Evolutionary conservation across 2,888 invertebrate genomes (phyloP).

Genomic region (Acholoe squamosa): DNA sequence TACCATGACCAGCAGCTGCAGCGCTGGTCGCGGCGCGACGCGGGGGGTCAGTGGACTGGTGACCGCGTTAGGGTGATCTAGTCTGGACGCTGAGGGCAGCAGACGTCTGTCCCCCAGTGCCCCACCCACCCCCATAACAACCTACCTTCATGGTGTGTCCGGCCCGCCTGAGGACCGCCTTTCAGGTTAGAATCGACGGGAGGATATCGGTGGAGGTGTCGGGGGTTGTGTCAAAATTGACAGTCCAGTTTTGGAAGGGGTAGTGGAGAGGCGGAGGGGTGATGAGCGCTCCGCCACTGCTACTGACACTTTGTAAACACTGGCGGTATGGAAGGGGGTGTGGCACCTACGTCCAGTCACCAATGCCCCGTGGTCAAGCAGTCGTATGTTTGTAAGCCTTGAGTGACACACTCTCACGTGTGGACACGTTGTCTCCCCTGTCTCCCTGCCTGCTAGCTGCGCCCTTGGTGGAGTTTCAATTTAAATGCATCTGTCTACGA

Average conservation of each 20-base stretch:
- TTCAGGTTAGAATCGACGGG: neutral
- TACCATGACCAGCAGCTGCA: neutral
- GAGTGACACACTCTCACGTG: too few species aligned
- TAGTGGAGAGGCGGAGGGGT: neutral
- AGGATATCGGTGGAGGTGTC: neutral
- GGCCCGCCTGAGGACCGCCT: neutral
- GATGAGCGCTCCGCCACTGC: neutral
- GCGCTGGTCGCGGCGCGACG: neutral
- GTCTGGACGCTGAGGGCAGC: neutral
- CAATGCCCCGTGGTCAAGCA: neutral
- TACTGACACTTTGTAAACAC: neutral
- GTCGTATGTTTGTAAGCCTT: neutral
- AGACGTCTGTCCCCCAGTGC: too few species aligned
- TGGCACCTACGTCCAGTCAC: neutral
- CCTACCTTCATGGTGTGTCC: slow-evolving; percentile 2
- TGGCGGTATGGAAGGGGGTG: neutral
- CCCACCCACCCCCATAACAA: neutral
- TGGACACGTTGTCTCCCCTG: neutral
- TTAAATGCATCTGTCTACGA: slow-evolving; percentile 51
- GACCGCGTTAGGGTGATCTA: neutral
- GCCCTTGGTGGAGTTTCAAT: slow-evolving; percentile 45
- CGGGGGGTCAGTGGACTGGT: neutral
- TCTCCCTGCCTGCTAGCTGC: neutral
- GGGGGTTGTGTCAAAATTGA: neutral
- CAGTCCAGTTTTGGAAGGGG: neutral